Evolutionary conservation across 2,797 vertebrate species (phyloP).

Genomic region (Momotus momota): DNA sequence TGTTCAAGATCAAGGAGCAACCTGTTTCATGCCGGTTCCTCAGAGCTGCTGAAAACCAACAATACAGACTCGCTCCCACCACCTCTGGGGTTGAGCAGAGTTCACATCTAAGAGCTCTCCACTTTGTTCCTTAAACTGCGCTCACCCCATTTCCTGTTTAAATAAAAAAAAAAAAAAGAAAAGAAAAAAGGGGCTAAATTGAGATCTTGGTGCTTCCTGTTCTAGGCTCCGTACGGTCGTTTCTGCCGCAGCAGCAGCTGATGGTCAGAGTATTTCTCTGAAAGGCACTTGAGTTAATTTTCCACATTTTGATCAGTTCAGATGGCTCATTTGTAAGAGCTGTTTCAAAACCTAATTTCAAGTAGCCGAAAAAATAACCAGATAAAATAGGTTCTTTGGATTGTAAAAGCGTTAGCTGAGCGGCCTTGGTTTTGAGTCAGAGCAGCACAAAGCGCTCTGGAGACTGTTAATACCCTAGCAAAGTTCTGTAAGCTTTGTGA

Average conservation of each 20-base stretch:
- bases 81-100: neutral
- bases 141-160: slow-evolving; percentile 15
- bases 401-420: neutral
- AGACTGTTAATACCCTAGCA: neutral
- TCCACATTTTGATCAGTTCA: neutral
- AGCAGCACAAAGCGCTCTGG: neutral
- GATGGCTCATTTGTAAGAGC: neutral
- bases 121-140: neutral
- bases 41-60: neutral
- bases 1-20: neutral
- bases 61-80: neutral
- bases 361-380: neutral
- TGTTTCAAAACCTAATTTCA: slow-evolving; percentile 13
- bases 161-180: neutral
- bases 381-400: neutral
- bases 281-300: slow-evolving; percentile 19
- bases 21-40: rapidly evolving
- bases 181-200: neutral
- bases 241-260: slow-evolving; percentile 5
- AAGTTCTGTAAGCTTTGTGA: neutral
- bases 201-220: neutral
- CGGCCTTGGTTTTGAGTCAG: neutral
- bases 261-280: neutral
- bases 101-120: neutral
- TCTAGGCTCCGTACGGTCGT: neutral